Evolutionary conservation across 1,140 invertebrate species (phyloP), one percentile per base, ranked within the genome.

Genomic region (Phymorhynchus buccinoides): DNA sequence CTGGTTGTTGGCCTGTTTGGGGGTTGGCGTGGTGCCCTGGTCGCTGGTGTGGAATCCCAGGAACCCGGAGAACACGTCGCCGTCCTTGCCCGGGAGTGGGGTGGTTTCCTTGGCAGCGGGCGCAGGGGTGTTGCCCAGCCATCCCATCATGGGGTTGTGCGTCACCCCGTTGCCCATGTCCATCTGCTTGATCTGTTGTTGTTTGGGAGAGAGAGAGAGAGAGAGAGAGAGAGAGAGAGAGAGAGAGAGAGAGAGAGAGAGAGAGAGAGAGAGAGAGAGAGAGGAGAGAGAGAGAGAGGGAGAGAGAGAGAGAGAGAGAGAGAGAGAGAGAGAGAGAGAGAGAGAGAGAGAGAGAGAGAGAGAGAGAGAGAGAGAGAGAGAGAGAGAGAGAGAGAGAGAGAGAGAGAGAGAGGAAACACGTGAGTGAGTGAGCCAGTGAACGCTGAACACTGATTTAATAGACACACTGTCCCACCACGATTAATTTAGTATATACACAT

Each of bases 121-220:
- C 1, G 81, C 22, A 1, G 30, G 62, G 14, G 81, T 83, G 12
- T 83, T 71, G 35, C 81, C 81, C 81, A 83, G 41, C 35, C 16
- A 83, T n/a, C 37, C 81, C 35, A 30, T 7, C 56, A 83, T 35
- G 35, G 77, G 77, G 42, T 79, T 79, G 42, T 7, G 4, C 27
- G 77, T 79, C 22, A 79, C 42, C 7, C 77, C 44, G 27, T 30
- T 52, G 22, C 37, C 42, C 12, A 22, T 27, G 27, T 52, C 30
- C 42, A 44, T 39, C 37, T 27, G 27, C 22, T 75, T 41, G 37
- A 41, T 18, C 73, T 75, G 73, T 9, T 9, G 48, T 14, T 14
- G 12, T 14, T 27, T 6, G n/a, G 56, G 12, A 22, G 22, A 62
- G 56, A 62, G 12, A 9, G 56, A 68, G 7, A 68, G 32, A 68